A percentile compares a stretch with the other conserved stretches of the same genome.
Evolutionary conservation across 30 jellyfish, hydroid and myxozoan genomes (phyloP).

Genomic region (Catostylus mosaicus): DNA sequence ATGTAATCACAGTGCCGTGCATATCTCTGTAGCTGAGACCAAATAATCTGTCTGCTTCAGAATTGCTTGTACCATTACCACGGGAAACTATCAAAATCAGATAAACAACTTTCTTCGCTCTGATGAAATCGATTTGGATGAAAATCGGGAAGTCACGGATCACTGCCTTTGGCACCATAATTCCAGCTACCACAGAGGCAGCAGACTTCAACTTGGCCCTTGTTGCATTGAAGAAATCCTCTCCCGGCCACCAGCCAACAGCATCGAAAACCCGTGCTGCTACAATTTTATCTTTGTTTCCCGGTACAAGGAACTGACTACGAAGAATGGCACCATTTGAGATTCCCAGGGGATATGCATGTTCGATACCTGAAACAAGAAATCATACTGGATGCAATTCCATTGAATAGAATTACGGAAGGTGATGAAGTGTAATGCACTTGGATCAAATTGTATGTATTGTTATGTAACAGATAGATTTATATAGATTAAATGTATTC

Average conservation of each 20-base stretch:
- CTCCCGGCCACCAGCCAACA: not conserved
- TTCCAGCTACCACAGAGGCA: not conserved
- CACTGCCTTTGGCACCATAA: constrained; percentile 9
- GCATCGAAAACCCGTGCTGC: not conserved
- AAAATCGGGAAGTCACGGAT: constrained; percentile 25
- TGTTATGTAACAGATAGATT: too few species aligned
- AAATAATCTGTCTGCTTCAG: not conserved
- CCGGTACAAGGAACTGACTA: constrained; percentile 41
- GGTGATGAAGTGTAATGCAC: too few species aligned
- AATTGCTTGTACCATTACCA: not conserved
- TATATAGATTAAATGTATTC: too few species aligned
- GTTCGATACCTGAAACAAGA: constrained; percentile 12
- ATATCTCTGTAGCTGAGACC: constrained; percentile 25
- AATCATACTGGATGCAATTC: too few species aligned
- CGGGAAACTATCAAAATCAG: constrained; percentile 6
- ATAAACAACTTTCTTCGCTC: constrained; percentile 29
- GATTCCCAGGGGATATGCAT: constrained; percentile 57
- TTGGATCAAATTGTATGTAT: too few species aligned
- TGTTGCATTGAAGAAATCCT: not conserved
- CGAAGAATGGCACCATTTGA: constrained; percentile 28
- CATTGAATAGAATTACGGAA: too few species aligned
- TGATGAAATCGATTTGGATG: constrained; percentile 26
- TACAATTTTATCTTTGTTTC: too few species aligned
- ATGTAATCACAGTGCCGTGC: not conserved
- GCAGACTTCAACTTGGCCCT: not conserved